A percentile compares a stretch with the other conserved stretches of the same genome.
These are phyloP conservation scores for Perdita meconis DNA, from an alignment of 2,888 invertebrate species.

Conservation along the genomic window DNA sequence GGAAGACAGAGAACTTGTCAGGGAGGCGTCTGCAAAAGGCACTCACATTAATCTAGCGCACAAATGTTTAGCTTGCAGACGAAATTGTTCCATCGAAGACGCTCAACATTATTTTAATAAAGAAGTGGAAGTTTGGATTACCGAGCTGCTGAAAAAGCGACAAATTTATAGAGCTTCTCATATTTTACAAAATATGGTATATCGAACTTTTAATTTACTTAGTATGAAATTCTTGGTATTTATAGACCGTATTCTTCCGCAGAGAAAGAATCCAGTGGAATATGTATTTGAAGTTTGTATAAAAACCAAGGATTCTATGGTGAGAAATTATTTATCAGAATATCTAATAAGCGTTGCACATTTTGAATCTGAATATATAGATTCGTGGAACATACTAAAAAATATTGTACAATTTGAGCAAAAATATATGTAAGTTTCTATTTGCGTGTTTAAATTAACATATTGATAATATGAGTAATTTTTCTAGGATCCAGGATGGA, in stretches of 20 bases:
- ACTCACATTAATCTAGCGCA: conserved; percentile 87
- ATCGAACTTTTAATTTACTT: conserved; percentile 41
- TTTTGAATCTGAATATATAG: conserved; percentile 78
- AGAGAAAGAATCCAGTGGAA: conserved; percentile 86
- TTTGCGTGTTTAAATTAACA: neutral
- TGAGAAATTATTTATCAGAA: conserved; percentile 88
- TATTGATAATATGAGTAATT: conserved; percentile 18
- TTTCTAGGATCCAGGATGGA: conserved; percentile 70
- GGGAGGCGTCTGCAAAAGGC: conserved; percentile 89
- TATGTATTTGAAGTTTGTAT: conserved; percentile 87
- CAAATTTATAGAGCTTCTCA: conserved; percentile 89
- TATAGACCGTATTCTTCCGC: conserved; percentile 30
- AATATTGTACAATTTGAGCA: conserved; percentile 76
- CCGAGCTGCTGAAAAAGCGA: conserved; percentile 87
- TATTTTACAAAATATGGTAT: conserved; percentile 87
- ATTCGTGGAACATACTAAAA: conserved; percentile 84
- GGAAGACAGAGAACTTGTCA: conserved; percentile 87
- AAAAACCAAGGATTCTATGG: conserved; percentile 86
- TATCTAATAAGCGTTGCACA: conserved; percentile 86
- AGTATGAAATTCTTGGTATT: neutral
- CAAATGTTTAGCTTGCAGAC: conserved; percentile 86
- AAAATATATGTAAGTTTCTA: conserved; percentile 70
- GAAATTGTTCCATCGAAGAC: conserved; percentile 85
- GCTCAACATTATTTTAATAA: conserved; percentile 82
- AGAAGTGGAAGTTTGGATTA: conserved; percentile 88